A percentile compares a stretch with the other conserved stretches of the same genome.
These are phyloP conservation scores for Osmerus mordax DNA, from an alignment of 2,113 vertebrate species.

Conservation along the genomic window DNA sequence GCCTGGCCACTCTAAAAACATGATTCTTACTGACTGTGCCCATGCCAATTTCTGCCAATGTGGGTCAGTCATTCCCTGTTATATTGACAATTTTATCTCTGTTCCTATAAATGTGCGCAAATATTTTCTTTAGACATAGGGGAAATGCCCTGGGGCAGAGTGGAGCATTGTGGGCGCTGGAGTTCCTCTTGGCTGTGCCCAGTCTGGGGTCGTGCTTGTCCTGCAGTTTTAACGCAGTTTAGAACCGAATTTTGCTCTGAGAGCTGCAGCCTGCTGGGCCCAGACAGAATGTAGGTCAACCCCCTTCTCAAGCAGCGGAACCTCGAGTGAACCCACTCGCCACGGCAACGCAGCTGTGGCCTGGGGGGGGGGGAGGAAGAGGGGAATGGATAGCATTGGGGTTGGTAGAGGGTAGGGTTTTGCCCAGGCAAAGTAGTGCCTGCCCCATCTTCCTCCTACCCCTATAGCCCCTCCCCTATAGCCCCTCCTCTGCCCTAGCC, in stretches of 20 bases:
- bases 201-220: background rate
- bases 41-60: too few species aligned
- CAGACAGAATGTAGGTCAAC: constrained; percentile 70
- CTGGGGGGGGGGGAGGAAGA: constrained; percentile 18
- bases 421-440: too few species aligned
- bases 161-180: background rate
- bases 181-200: background rate
- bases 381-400: constrained; percentile 5
- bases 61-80: too few species aligned
- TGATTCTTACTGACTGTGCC: too few species aligned
- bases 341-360: constrained; percentile 35
- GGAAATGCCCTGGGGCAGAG: background rate
- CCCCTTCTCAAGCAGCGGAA: constrained; percentile 23
- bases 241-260: background rate
- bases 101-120: too few species aligned
- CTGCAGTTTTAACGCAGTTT: too few species aligned
- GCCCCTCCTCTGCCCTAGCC: too few species aligned
- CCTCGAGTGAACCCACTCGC: constrained; percentile 59
- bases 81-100: too few species aligned
- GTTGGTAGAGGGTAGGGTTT: background rate
- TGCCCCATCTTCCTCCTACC: too few species aligned
- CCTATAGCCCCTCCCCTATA: too few species aligned
- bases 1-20: too few species aligned
- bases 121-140: too few species aligned
- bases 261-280: background rate